Conservation (phyloP, 2,113 vertebrate species). For the Sorex araneus region DNA sequence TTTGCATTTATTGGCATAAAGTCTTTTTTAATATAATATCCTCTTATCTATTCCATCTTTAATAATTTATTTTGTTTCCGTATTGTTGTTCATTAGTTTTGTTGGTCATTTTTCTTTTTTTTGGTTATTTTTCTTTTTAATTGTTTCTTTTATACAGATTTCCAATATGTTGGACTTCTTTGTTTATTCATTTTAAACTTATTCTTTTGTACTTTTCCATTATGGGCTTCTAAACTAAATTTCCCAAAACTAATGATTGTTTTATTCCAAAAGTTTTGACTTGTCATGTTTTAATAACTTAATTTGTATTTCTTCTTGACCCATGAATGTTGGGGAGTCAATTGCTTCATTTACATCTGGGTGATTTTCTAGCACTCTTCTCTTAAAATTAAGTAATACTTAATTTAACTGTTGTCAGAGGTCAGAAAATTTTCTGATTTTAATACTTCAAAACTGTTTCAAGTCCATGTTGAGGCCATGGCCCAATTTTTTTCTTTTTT, state of each 20-base stretch:
- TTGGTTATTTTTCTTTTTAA: slow-evolving; percentile 26
- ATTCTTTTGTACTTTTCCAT: not conserved
- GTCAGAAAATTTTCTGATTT: too few species aligned
- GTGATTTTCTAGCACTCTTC: not conserved
- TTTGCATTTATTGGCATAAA: slow-evolving; percentile 19
- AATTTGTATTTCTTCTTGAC: slow-evolving; percentile 15
- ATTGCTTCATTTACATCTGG: not conserved
- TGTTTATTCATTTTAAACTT: too few species aligned
- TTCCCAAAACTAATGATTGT: not conserved
- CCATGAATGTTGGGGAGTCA: not conserved
- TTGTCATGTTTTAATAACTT: not conserved
- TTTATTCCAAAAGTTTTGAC: not conserved
- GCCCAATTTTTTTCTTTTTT: not conserved
- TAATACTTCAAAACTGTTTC: too few species aligned
- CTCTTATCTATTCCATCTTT: too few species aligned
- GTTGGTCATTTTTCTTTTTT: slow-evolving; percentile 4
- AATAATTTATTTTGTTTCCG: not conserved
- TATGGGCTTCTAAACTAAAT: not conserved
- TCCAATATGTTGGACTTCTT: not conserved
- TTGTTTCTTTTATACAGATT: not conserved
- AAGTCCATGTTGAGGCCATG: too few species aligned
- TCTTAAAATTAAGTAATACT: too few species aligned
- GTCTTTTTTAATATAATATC: not conserved
- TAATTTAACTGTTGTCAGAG: too few species aligned
- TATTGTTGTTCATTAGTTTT: slow-evolving; percentile 3